Evolutionary conservation across 2,113 vertebrate genomes (phyloP), one percentile per base, ranked within the genome.

Genomic region (Nipponia nippon): DNA sequence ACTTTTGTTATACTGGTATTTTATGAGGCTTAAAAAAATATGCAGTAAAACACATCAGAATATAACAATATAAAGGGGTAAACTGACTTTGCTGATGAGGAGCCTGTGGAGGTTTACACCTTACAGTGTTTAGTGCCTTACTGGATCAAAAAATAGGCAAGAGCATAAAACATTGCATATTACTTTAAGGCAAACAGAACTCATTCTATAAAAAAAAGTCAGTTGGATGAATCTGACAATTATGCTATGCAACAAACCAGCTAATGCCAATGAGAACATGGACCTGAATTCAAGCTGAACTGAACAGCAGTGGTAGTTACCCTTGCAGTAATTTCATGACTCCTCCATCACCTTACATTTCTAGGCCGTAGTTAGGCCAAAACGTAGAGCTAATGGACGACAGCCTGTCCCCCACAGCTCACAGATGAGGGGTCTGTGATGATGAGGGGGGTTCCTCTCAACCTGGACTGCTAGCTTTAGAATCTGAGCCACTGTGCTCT

Each of bases 401-500:
- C 17, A 79, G 52, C 49, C 70, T 25, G 22, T 13, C 5, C 38
- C 38, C 23, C 15, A 16, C 66, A 83, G 71, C 76, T 76, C 30
- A 42, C 2, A 4, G 46, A 49, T 23, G 3, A 36, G 40, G 16
- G 25, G 4, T 23, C 34, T 49, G 75, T 27, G 83, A 36, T 13
- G 47, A 25, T 42, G 44, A 21, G 0, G 0, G 29, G 22, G 12
- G 4, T 7, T 88, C 44, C 61, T 59, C 53, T 63, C 83, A 27
- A 20, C 66, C 71, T 46, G 44, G 77, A 52, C 58, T 67, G 27
- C 27, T 9, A 30, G 34, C 53, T 78, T 61, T 16, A 66, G 50
- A 53, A 13, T 5, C 69, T 2, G 58, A 77, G 50, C 49, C 42
- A 32, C 42, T 4, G 42, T 25, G 86, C 47, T 76, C 46, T 63